phyloP scores from a whole-genome alignment of 2,888 invertebrate species.

The Tipula unca region DNA sequence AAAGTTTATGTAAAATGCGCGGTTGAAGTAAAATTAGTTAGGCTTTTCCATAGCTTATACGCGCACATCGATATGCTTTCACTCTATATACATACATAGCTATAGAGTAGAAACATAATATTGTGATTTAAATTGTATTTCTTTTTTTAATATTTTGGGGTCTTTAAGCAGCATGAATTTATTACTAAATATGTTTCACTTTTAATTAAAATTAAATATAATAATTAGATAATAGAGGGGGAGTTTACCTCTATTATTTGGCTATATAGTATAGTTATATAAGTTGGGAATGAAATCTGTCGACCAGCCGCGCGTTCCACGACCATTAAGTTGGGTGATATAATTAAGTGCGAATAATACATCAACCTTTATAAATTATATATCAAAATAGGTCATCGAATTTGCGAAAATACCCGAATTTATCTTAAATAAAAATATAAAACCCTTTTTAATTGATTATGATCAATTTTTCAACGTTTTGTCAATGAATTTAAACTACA shows the following conservation, averaged over 20 bases:
- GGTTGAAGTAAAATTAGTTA: not conserved
- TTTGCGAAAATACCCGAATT: not conserved
- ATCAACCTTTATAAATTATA: not conserved
- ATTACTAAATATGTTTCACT: not conserved
- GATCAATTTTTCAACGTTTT: not conserved
- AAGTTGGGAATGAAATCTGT: not conserved
- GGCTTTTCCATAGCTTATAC: not conserved
- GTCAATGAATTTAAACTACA: not conserved
- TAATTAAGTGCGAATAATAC: not conserved
- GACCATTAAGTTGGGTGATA: not conserved
- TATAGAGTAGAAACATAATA: not conserved
- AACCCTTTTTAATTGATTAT: not conserved
- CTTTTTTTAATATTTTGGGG: not conserved
- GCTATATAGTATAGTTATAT: too few relatives aligned
- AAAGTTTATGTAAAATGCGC: not conserved
- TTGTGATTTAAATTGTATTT: not conserved
- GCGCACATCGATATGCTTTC: not conserved
- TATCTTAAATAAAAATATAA: not conserved
- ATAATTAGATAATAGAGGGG: not conserved
- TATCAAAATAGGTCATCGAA: not conserved
- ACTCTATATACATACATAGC: not conserved
- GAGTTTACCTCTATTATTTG: not conserved
- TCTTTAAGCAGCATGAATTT: not conserved
- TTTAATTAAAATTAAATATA: not conserved
- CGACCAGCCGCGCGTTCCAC: too few relatives aligned